These are phyloP conservation scores for Paralvinella palmiformis DNA, from an alignment of 1,140 invertebrate species.

Conservation along the genomic window DNA sequence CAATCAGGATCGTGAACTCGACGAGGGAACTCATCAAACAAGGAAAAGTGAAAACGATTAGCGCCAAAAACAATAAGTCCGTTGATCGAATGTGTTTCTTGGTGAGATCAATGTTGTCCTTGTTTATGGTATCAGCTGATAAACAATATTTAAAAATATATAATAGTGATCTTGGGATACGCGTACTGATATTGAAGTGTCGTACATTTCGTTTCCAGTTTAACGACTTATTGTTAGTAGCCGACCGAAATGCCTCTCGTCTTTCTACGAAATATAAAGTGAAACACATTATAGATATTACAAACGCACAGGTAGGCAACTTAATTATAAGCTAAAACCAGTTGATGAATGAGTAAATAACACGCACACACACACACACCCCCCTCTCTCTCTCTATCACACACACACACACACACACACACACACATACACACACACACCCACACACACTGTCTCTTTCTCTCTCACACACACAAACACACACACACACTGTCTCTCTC, in stretches of 20 bases:
- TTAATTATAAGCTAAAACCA: too few species aligned
- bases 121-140: too few species aligned
- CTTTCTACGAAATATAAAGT: constrained; percentile 52
- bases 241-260: constrained; percentile 48
- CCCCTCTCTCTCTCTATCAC: too few species aligned
- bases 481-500: too few species aligned
- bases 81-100: constrained; percentile 59
- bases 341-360: background rate
- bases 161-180: too few species aligned
- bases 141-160: too few species aligned
- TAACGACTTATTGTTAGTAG: constrained; percentile 59
- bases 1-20: constrained; percentile 53
- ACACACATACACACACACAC: too few species aligned
- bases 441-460: too few species aligned
- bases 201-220: constrained; percentile 54
- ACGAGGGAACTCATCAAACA: constrained; percentile 57
- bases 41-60: constrained; percentile 60
- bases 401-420: too few species aligned
- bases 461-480: too few species aligned
- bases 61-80: constrained; percentile 57
- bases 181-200: too few species aligned
- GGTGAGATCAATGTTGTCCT: constrained; percentile 34
- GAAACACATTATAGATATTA: constrained; percentile 54
- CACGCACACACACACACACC: too few species aligned
- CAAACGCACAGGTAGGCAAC: constrained; percentile 54